phyloP scores from a whole-genome alignment of 1,140 invertebrate species.

The Augochlora pura region DNA sequence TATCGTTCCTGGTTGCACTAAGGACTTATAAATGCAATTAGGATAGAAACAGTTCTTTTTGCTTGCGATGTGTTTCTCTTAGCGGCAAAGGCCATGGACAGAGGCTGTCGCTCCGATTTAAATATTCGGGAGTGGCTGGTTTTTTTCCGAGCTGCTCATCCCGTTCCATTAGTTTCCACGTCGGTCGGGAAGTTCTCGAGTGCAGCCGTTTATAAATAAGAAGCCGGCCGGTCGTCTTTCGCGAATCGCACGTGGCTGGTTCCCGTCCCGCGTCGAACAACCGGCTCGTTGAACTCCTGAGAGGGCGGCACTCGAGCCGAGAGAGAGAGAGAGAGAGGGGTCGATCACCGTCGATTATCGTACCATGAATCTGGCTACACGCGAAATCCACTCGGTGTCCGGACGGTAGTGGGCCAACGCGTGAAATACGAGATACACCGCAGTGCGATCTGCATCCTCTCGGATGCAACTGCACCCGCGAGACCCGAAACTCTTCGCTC shows the following conservation, averaged over 20 bases:
- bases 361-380: constrained; percentile 54
- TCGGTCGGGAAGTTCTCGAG: constrained; percentile 48
- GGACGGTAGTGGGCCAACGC: constrained; percentile 21
- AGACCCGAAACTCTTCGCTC: too few relatives aligned
- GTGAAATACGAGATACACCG: neutral
- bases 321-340: constrained; percentile 37
- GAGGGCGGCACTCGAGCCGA: constrained; percentile 61
- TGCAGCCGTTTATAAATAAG: constrained; percentile 61
- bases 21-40: too few relatives aligned
- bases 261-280: constrained; percentile 59
- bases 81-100: too few relatives aligned
- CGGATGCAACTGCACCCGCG: too few relatives aligned
- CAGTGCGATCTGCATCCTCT: too few relatives aligned
- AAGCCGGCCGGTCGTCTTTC: constrained; percentile 57
- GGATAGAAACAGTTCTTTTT: too few relatives aligned
- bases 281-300: constrained; percentile 67
- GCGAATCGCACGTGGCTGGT: constrained; percentile 66
- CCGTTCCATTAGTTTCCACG: constrained; percentile 48
- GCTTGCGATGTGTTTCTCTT: too few relatives aligned
- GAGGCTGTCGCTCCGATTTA: neutral
- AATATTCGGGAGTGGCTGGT: neutral
- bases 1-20: too few relatives aligned
- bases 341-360: constrained; percentile 67
- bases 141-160: neutral
- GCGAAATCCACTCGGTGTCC: constrained; percentile 59